Conservation (phyloP, 2,113 vertebrate genomes). For the Centropus bengalensis region DNA sequence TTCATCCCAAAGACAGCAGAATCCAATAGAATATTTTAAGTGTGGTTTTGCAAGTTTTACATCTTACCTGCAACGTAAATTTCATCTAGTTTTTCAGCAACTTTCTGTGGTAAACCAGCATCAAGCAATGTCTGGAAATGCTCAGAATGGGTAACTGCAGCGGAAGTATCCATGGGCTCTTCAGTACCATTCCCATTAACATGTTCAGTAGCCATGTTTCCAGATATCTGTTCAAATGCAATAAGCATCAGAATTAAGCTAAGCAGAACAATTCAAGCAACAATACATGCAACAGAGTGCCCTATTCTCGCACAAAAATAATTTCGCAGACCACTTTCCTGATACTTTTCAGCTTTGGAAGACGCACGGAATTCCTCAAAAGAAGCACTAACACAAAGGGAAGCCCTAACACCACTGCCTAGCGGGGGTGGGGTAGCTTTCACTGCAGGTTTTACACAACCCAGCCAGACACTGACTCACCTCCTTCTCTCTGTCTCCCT, state of each 20-base stretch:
- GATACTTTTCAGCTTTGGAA: not conserved
- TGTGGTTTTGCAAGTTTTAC: constrained; percentile 80
- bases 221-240: constrained; percentile 96
- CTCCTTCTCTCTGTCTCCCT: constrained; percentile 49
- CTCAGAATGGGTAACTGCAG: constrained; percentile 89
- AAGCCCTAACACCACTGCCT: constrained; percentile 43
- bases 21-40: constrained; percentile 81
- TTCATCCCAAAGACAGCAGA: constrained; percentile 87
- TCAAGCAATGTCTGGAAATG: constrained; percentile 94
- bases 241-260: constrained; percentile 91
- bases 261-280: constrained; percentile 37
- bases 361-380: constrained; percentile 37
- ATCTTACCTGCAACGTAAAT: constrained; percentile 97
- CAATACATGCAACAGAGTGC: constrained; percentile 14
- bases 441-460: constrained; percentile 66
- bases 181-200: constrained; percentile 98
- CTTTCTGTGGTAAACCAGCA: constrained; percentile 94
- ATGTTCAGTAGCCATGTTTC: constrained; percentile 96
- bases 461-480: constrained; percentile 75
- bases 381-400: constrained; percentile 59
- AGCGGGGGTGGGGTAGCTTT: constrained; percentile 20
- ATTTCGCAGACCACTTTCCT: not conserved
- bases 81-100: constrained; percentile 98
- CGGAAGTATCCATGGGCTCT: constrained; percentile 96
- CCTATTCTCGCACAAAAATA: not conserved